Evolutionary conservation across 1,140 invertebrate species (phyloP).

Genomic region (Halictus rubicundus): DNA sequence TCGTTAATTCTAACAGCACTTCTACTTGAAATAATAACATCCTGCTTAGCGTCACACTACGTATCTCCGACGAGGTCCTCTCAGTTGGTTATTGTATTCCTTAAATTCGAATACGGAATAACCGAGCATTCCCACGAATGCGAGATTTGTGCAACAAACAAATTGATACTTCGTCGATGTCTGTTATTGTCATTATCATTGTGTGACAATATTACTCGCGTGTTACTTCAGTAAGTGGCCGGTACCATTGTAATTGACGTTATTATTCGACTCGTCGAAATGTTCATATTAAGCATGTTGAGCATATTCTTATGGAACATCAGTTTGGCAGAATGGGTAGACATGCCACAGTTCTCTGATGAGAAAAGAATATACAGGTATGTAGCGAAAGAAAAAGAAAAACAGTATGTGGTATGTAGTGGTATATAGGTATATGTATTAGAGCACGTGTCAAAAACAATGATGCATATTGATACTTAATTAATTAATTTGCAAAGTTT

Average conservation of each 20-base stretch:
- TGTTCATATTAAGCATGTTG: neutral
- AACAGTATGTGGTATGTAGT: too few relatives aligned
- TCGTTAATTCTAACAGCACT: slow-evolving; percentile 63
- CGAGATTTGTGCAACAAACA: neutral
- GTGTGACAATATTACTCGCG: neutral
- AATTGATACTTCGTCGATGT: neutral
- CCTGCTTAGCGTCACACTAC: slow-evolving; percentile 27
- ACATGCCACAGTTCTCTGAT: slow-evolving; percentile 76
- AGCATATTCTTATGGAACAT: slow-evolving; percentile 24
- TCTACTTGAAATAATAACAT: slow-evolving; percentile 68
- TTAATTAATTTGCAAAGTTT: neutral
- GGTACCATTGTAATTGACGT: neutral
- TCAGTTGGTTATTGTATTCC: slow-evolving; percentile 28
- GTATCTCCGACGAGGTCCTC: slow-evolving; percentile 1
- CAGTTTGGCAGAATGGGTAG: slow-evolving; percentile 71
- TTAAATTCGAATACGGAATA: neutral
- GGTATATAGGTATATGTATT: neutral
- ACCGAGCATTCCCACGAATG: neutral
- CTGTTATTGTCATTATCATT: neutral
- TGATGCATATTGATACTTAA: neutral
- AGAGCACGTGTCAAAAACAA: neutral
- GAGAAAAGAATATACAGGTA: slow-evolving; percentile 70
- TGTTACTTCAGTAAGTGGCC: neutral
- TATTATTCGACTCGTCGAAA: neutral
- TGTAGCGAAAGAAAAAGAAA: neutral